Conservation (phyloP, 2,113 vertebrate species). For the Pelusios castaneus region DNA sequence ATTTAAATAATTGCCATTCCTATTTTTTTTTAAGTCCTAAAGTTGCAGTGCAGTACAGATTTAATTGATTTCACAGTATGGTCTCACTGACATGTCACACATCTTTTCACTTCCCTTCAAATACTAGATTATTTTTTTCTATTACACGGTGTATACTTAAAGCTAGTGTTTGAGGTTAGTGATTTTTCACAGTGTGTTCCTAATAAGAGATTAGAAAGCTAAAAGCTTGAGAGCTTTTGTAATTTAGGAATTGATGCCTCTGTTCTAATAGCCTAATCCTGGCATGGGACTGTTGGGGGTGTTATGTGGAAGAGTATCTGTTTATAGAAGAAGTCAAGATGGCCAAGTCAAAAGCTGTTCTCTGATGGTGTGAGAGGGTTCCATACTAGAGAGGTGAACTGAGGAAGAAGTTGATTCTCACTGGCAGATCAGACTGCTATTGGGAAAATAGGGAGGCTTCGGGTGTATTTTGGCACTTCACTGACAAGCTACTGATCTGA, state of each 20-base stretch:
- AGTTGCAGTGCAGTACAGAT: neutral
- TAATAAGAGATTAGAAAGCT: neutral
- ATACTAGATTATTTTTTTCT: neutral
- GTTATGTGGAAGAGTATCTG: neutral
- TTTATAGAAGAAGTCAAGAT: constrained; percentile 26
- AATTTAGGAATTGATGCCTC: neutral
- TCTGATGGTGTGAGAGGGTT: neutral
- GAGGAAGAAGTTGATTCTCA: neutral
- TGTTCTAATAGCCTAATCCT: neutral
- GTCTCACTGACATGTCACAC: neutral
- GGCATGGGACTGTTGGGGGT: accelerated
- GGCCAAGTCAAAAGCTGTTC: neutral
- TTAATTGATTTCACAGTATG: constrained; percentile 11
- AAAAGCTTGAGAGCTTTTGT: neutral
- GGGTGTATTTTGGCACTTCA: constrained; percentile 17
- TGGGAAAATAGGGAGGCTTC: neutral
- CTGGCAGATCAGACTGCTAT: neutral
- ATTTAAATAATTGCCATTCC: neutral
- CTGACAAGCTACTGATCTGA: constrained; percentile 33
- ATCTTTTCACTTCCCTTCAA: neutral
- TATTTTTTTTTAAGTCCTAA: neutral
- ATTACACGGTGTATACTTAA: neutral
- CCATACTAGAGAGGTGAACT: neutral
- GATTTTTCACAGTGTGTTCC: neutral
- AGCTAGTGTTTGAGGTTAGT: neutral